Evolutionary conservation across 23 tunicate species (phyloP), one percentile per base, ranked within the genome.

Genomic region (Halocynthia roretzi): DNA sequence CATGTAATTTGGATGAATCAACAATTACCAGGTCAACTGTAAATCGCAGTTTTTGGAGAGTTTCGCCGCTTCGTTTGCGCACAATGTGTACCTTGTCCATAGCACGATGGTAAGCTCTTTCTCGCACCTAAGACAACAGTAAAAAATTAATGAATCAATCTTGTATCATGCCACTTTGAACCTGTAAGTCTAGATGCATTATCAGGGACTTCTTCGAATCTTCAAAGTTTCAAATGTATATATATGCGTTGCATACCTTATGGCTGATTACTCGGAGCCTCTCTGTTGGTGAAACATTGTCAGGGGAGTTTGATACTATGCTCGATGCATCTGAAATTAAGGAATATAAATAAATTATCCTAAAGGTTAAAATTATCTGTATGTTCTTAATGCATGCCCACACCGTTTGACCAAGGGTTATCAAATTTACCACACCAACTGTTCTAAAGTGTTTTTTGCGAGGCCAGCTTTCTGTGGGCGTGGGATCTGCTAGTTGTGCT

Each of bases 21-120:
- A n/a, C n/a, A n/a, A 11, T 74, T 83, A 88, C 95, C 81, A 88
- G 57, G 49, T 88, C 87, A 21, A 88, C 95, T 17, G 95, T 88
- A 63, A 79, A 83, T 15, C 57, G 49, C 40, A 88, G 84, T 50
- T 67, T 79, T 70, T 67, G 79, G 12, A 83, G n/a, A 55, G 87
- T 85, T 67, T 83, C 95, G 31, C 50, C 51, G 78, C 95, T 88
- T 72, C 87, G 52, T n/a, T 64, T 77, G 15, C 75, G 84, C 19
- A 88, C 80, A 14, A 81, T 84, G 52, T 60, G 82, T 72, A 81
- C 68, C 52, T 73, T 78, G 76, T 74, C 61, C 95, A 83, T 83
- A 10, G 87, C 87, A 49, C 78, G 77, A 52, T 80, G 72, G 84
- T 88, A 88, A 6, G 95, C 86, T 10, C 95, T 80, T 19, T 80